Evolutionary conservation across 2,113 vertebrate genomes (phyloP).

Genomic region (Pyrgilauda ruficollis): DNA sequence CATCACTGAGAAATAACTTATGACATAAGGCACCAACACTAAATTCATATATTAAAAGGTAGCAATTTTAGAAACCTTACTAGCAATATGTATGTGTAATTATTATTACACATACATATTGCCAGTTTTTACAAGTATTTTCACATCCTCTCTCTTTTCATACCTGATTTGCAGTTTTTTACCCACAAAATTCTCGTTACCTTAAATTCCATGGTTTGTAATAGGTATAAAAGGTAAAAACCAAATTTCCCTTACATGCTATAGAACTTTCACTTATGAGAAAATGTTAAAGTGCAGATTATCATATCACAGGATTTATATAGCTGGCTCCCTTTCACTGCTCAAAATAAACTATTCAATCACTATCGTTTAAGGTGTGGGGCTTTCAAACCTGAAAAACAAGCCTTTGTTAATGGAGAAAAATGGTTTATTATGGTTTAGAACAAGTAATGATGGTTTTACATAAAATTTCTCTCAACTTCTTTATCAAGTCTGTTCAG

Average conservation of each 20-base stretch:
- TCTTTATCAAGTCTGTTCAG: background rate
- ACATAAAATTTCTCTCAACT: background rate
- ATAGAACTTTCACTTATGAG: background rate
- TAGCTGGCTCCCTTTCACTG: background rate
- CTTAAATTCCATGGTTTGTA: background rate
- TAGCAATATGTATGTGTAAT: too few relatives aligned
- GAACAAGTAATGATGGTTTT: background rate
- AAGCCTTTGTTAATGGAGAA: background rate
- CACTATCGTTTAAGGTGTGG: background rate
- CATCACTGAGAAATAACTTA: background rate
- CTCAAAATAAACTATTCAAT: background rate
- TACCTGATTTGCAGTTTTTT: background rate
- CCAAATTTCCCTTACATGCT: background rate
- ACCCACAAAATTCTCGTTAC: background rate
- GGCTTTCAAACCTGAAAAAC: background rate
- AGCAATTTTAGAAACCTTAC: background rate
- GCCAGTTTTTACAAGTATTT: background rate
- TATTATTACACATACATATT: background rate
- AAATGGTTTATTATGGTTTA: background rate
- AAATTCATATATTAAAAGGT: background rate
- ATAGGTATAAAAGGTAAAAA: background rate
- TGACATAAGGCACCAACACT: background rate
- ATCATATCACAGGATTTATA: background rate
- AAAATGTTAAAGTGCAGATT: background rate
- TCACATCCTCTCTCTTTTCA: background rate